Evolutionary conservation across 2,888 invertebrate genomes (phyloP).

Genomic region (Blomia tropicalis): DNA sequence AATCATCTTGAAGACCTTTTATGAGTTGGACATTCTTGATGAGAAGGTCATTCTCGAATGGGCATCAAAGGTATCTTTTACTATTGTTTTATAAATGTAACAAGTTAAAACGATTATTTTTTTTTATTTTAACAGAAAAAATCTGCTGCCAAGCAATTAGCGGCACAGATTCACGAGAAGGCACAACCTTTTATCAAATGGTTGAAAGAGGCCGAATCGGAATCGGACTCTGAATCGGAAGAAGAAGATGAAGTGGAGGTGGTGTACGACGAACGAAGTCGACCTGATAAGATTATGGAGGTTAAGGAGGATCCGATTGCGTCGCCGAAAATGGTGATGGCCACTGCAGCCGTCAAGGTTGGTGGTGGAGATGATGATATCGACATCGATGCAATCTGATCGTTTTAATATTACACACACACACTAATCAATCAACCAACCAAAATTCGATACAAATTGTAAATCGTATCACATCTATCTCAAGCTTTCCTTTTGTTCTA

Average conservation of each 20-base stretch:
- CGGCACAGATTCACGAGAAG: constrained; percentile 74
- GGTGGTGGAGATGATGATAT: constrained; percentile 51
- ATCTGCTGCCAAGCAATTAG: constrained; percentile 75
- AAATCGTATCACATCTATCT: too few relatives aligned
- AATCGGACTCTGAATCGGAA: constrained; percentile 49
- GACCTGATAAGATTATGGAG: constrained; percentile 54
- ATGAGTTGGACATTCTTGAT: constrained; percentile 84
- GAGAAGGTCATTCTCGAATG: constrained; percentile 87
- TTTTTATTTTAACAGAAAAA: constrained; percentile 46
- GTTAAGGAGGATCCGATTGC: constrained; percentile 33
- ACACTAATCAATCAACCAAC: too few relatives aligned
- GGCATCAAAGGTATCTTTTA: constrained; percentile 79
- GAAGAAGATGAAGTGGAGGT: constrained; percentile 53
- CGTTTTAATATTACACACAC: too few relatives aligned
- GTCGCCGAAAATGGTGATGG: constrained; percentile 23
- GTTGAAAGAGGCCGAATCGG: constrained; percentile 84
- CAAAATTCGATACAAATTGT: too few relatives aligned
- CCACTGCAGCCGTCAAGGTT: constrained; percentile 31
- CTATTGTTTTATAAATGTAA: not conserved
- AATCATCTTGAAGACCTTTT: constrained; percentile 72
- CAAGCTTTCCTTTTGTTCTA: too few relatives aligned
- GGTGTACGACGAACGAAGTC: constrained; percentile 74
- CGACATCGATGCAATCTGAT: constrained; percentile 74
- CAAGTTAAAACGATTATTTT: not conserved
- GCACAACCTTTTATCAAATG: constrained; percentile 88